These are phyloP conservation scores for Drosophila ustulata DNA, from an alignment of 2,888 invertebrate genomes.

Conservation along the genomic window DNA sequence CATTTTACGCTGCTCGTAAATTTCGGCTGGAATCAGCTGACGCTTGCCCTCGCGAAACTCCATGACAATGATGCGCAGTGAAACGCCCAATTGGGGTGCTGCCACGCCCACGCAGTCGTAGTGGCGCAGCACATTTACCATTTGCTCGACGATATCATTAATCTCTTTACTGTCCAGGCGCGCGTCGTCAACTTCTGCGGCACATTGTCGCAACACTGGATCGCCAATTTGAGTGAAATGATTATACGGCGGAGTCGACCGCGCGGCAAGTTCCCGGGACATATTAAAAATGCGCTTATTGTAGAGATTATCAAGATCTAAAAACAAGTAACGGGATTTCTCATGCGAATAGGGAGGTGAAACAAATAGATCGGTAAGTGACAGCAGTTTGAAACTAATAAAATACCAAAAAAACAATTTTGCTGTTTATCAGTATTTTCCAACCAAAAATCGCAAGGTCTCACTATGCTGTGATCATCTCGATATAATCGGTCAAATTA, in stretches of 20 bases:
- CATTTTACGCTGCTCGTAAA: slow-evolving; percentile 86
- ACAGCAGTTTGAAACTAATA: too few relatives aligned
- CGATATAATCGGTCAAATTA: too few relatives aligned
- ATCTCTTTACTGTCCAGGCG: slow-evolving; percentile 86
- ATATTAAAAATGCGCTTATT: slow-evolving; percentile 16
- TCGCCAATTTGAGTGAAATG: slow-evolving; percentile 92
- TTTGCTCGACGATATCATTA: slow-evolving; percentile 86
- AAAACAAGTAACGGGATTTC: too few relatives aligned
- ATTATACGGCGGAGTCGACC: slow-evolving; percentile 87
- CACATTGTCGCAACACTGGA: slow-evolving; percentile 88
- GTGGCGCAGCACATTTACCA: slow-evolving; percentile 87
- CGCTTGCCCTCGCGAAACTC: slow-evolving; percentile 86
- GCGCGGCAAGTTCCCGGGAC: slow-evolving; percentile 29
- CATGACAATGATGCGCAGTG: slow-evolving; percentile 88
- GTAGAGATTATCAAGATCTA: too few relatives aligned
- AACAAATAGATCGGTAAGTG: too few relatives aligned
- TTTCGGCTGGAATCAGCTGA: slow-evolving; percentile 78
- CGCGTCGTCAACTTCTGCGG: slow-evolving; percentile 86
- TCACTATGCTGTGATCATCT: too few relatives aligned
- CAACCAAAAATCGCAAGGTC: too few relatives aligned
- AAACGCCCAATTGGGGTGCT: slow-evolving; percentile 91
- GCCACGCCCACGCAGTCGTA: slow-evolving; percentile 90
- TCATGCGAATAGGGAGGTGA: too few relatives aligned
- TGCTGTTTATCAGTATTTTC: too few relatives aligned
- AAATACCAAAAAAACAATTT: too few relatives aligned